Evolutionary conservation across 1,140 invertebrate species (phyloP).

Genomic region (Cotesia chilonis): DNA sequence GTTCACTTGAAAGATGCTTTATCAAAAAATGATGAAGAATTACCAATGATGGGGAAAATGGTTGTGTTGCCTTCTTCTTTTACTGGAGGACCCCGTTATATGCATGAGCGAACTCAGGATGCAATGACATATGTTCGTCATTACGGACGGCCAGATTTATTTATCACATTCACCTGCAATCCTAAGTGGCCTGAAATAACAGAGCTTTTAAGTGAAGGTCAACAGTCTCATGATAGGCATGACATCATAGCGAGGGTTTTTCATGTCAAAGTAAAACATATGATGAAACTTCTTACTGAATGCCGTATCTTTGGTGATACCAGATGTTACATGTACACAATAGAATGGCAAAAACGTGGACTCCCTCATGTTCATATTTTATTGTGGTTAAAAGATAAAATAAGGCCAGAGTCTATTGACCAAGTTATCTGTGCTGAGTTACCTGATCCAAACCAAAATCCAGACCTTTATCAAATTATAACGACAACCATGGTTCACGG

Average conservation of each 20-base stretch:
- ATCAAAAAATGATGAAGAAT: background rate
- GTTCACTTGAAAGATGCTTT: conserved; percentile 46
- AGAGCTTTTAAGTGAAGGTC: conserved; percentile 35
- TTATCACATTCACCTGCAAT: conserved; percentile 47
- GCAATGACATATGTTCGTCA: conserved; percentile 58
- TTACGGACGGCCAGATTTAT: conserved; percentile 50
- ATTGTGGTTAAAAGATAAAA: no score
- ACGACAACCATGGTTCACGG: no score
- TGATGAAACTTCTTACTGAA: conserved; percentile 32
- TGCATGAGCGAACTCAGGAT: conserved; percentile 63
- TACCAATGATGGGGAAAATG: conserved; percentile 18
- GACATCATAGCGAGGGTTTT: conserved; percentile 45
- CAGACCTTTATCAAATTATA: no score
- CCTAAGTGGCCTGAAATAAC: conserved; percentile 47
- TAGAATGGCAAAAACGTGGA: conserved; percentile 31
- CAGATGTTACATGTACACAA: conserved; percentile 52
- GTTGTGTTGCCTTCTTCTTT: conserved; percentile 62
- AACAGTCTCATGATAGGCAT: conserved; percentile 46
- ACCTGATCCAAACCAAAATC: no score
- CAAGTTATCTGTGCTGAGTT: no score
- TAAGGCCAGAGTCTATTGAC: no score
- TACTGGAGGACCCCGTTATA: conserved; percentile 58
- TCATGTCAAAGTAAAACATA: conserved; percentile 31
- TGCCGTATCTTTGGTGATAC: conserved; percentile 47
- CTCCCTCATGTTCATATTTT: no score